A percentile compares a stretch with the other conserved stretches of the same genome.
Evolutionary conservation across 2,888 invertebrate genomes (phyloP).

Genomic region (Bellardia bayeri): DNA sequence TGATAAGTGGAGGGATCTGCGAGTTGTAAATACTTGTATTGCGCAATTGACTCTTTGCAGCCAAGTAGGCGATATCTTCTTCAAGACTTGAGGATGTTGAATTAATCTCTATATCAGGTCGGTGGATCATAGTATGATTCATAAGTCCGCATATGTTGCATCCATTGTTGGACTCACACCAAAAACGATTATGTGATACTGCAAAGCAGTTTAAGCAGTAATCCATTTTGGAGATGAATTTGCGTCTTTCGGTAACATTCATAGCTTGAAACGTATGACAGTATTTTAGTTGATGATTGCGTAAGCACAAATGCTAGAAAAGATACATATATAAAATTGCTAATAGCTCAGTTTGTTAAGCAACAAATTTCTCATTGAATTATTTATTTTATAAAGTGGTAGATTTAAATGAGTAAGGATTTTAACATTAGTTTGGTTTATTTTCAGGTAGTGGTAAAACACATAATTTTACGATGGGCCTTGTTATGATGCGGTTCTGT

Average conservation of each 20-base stretch:
- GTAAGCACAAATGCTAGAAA: not conserved
- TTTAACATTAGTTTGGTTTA: not conserved
- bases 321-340: not conserved
- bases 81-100: too few relatives aligned
- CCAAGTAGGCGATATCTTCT: too few relatives aligned
- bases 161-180: not conserved
- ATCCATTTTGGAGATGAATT: too few relatives aligned
- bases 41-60: too few relatives aligned
- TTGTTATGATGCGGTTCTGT: conserved; percentile 11
- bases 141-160: not conserved
- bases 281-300: conserved; percentile 8
- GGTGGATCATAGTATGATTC: conserved; percentile 9
- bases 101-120: too few relatives aligned
- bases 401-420: not conserved
- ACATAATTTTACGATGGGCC: conserved; percentile 1
- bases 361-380: too few relatives aligned
- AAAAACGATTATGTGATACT: not conserved
- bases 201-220: not conserved
- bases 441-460: not conserved
- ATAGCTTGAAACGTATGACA: not conserved
- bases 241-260: not conserved
- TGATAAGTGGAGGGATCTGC: too few relatives aligned
- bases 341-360: not conserved
- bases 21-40: too few relatives aligned
- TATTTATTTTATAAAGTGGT: too few relatives aligned